Conservation (phyloP, 2,113 vertebrate genomes). For the Hippopotamus amphibius region DNA sequence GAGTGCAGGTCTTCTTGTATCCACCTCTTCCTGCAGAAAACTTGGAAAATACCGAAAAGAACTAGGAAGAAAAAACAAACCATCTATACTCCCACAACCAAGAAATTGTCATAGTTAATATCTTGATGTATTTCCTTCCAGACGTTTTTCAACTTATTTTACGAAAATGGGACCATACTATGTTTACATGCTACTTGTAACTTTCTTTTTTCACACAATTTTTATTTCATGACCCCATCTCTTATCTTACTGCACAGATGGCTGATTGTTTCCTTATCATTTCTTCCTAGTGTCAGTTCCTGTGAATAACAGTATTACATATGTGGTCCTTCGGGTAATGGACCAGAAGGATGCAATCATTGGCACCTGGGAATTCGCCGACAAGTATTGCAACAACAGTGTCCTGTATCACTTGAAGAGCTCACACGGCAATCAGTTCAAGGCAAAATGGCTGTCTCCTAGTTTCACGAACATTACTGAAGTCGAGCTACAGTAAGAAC, state of each 20-base stretch:
- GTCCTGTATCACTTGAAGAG: not conserved
- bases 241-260: not conserved
- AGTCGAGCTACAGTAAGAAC: constrained; percentile 75
- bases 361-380: not conserved
- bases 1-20: not conserved
- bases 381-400: accelerated
- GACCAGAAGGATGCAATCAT: accelerated
- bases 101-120: not conserved
- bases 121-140: not conserved
- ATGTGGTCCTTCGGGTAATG: constrained; percentile 58
- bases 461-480: accelerated
- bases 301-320: accelerated
- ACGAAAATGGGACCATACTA: not conserved
- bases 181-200: not conserved
- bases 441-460: constrained; percentile 46
- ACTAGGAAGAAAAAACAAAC: not conserved
- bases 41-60: constrained; percentile 4
- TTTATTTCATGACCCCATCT: not conserved
- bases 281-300: constrained; percentile 68
- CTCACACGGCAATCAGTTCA: accelerated
- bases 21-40: not conserved
- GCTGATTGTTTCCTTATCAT: not conserved
- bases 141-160: not conserved
- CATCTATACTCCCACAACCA: not conserved
- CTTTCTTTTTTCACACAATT: not conserved